These are phyloP conservation scores for Calliscelio sp. DNA, from an alignment of 2,888 invertebrate species.

Conservation along the genomic window DNA sequence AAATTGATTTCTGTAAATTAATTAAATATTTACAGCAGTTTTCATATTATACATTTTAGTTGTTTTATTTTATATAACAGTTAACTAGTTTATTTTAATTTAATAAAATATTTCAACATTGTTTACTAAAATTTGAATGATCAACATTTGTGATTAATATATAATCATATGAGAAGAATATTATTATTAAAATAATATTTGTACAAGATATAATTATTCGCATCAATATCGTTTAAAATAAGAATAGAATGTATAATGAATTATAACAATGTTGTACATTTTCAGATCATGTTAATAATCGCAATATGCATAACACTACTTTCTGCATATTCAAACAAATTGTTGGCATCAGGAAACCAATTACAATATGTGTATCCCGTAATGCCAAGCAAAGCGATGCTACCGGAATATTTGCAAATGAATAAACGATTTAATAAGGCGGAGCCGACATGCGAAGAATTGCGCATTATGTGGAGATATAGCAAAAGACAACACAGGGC, in stretches of 20 bases:
- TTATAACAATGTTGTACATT: constrained; percentile 40
- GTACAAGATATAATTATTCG: no score
- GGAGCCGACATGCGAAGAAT: constrained; percentile 95
- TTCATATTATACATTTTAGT: no score
- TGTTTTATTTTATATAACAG: no score
- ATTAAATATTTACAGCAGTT: no score
- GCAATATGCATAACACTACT: constrained; percentile 80
- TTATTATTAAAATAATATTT: no score
- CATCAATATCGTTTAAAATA: no score
- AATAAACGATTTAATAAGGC: constrained; percentile 84
- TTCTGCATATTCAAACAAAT: constrained; percentile 78
- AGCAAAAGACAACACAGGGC: constrained; percentile 95
- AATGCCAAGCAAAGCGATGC: constrained; percentile 67
- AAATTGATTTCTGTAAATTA: background rate
- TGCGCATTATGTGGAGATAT: constrained; percentile 97
- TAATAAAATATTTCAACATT: no score
- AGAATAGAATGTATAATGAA: background rate
- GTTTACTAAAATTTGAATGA: no score
- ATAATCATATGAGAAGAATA: no score
- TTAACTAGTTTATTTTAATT: no score
- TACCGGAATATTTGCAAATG: constrained; percentile 75
- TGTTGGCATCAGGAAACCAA: constrained; percentile 75
- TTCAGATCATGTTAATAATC: constrained; percentile 80
- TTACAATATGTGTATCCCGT: constrained; percentile 78
- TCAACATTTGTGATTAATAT: no score